phyloP scores from a whole-genome alignment of 2,888 invertebrate genomes.

The Drosophila tanythrix region DNA sequence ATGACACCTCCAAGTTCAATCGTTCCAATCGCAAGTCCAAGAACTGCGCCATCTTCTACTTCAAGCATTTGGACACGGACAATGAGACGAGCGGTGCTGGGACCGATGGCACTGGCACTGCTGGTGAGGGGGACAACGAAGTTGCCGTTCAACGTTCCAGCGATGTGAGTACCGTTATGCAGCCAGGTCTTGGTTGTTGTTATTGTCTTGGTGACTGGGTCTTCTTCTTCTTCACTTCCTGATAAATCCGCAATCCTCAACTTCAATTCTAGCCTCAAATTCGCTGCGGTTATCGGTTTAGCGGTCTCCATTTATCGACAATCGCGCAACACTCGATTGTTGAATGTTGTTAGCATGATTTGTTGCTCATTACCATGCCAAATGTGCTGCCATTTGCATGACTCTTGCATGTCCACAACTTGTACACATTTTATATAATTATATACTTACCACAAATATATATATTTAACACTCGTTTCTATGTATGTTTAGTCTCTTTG shows the following conservation, averaged over 20 bases:
- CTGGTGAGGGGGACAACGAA: conserved; percentile 58
- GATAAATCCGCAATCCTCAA: conserved; percentile 4
- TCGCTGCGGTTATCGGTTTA: conserved; percentile 42
- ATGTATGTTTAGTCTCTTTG: conserved; percentile 36
- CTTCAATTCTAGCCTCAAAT: conserved; percentile 9
- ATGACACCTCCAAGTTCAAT: conserved; percentile 88
- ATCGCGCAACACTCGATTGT: conserved; percentile 25
- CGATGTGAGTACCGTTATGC: conserved; percentile 81
- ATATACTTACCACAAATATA: background rate
- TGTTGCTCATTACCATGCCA: conserved; percentile 13
- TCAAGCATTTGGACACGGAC: conserved; percentile 94
- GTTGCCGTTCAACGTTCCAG: conserved; percentile 58
- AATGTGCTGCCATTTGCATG: conserved; percentile 47
- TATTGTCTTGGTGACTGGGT: conserved; percentile 10
- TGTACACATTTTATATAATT: conserved; percentile 5
- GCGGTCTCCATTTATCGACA: conserved; percentile 36
- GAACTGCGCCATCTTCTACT: conserved; percentile 93
- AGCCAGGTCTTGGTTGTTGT: conserved; percentile 22
- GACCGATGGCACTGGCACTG: conserved; percentile 59
- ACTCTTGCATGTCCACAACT: conserved; percentile 26
- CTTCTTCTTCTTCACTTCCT: background rate
- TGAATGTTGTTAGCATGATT: background rate
- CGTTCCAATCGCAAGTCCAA: conserved; percentile 92
- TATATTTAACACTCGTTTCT: background rate
- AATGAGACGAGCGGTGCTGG: conserved; percentile 87